Percentiles rank a stretch among this genome's conserved stretches.
Evolutionary conservation across 2,888 invertebrate genomes (phyloP).

Genomic region (Ophion costatus): DNA sequence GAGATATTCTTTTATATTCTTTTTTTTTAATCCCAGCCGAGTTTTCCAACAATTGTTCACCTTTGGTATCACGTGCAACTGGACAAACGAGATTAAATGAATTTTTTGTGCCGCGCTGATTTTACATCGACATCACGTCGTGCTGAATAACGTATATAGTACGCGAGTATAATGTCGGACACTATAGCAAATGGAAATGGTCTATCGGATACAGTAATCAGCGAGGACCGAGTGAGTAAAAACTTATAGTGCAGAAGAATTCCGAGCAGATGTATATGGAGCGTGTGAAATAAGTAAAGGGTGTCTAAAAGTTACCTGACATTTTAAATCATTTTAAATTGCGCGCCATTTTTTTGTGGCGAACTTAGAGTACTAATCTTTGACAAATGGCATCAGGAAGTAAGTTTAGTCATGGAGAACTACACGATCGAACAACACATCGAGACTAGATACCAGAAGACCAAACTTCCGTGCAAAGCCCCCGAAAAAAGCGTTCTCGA

Average conservation of each 20-base stretch:
- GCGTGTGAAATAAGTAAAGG: too few species aligned
- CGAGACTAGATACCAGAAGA: too few species aligned
- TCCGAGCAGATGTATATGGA: neutral
- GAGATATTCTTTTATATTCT: neutral
- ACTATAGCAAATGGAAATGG: slow-evolving; percentile 66
- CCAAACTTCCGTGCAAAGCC: too few species aligned
- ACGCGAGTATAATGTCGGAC: slow-evolving; percentile 63
- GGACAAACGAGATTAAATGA: neutral
- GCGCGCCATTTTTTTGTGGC: too few species aligned
- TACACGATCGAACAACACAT: too few species aligned
- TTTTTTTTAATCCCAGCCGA: neutral
- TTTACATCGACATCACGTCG: neutral
- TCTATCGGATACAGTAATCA: slow-evolving; percentile 58
- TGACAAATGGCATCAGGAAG: too few species aligned
- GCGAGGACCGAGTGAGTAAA: slow-evolving; percentile 68
- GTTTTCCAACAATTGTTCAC: neutral
- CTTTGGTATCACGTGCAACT: neutral
- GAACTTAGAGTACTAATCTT: too few species aligned
- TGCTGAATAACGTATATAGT: neutral
- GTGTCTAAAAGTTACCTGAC: too few species aligned
- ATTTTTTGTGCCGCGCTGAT: neutral
- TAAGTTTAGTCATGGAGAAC: too few species aligned
- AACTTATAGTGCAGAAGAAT: neutral
- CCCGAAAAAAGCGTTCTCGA: too few species aligned
- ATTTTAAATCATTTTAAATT: too few species aligned